Evolutionary conservation across 1,140 invertebrate species (phyloP), one percentile per base, ranked within the genome.

Genomic region (Diplogasteroides magnus): DNA sequence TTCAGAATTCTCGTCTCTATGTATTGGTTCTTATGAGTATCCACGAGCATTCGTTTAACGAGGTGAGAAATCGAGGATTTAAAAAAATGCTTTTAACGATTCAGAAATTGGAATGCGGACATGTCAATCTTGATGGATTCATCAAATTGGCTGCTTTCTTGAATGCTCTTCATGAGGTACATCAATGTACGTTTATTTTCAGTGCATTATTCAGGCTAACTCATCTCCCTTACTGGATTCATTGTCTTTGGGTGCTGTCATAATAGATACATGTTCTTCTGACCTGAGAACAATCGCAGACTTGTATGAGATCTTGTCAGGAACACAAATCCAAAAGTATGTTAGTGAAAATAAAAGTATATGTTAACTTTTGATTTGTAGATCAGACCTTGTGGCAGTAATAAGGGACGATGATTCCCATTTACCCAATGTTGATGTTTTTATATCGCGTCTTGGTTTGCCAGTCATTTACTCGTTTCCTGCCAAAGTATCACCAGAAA

Each of bases 261-360:
- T 78, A 26, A 65, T 78, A 2, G 77, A 78, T 69, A 78, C 67
- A 27, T 78, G 77, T 60, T 72, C 77, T 14, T 69, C 67, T n/a
- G 77, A 78, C 63, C 61, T 78, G 2, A 48, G 77, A 31, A 76
- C 77, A 1, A 69, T 78, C 26, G 77, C 77, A 31, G 75, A 78
- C 67, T 67, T 78, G 6, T 78, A 79, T 62, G 77, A 78, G 69
- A 76, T 78, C 25, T 67, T 78, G 29, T 74, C 77, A 6, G 77
- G 77, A 26, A 78, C 77, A 6, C 77, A 78, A 57, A 78, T 78
- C 58, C 61, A 79, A 31, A 78, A 78, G 76, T 76, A 61, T 57
- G 63, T 1, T 31, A 1, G 60, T 56, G 55, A 29, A 48, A 56
- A 23, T n/a, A n/a, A n/a, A n/a, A n/a, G n/a, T n/a, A n/a, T n/a